A percentile compares a stretch with the other conserved stretches of the same genome.
These are phyloP conservation scores for Chauna torquata DNA, from an alignment of 2,113 vertebrate genomes.

Conservation along the genomic window DNA sequence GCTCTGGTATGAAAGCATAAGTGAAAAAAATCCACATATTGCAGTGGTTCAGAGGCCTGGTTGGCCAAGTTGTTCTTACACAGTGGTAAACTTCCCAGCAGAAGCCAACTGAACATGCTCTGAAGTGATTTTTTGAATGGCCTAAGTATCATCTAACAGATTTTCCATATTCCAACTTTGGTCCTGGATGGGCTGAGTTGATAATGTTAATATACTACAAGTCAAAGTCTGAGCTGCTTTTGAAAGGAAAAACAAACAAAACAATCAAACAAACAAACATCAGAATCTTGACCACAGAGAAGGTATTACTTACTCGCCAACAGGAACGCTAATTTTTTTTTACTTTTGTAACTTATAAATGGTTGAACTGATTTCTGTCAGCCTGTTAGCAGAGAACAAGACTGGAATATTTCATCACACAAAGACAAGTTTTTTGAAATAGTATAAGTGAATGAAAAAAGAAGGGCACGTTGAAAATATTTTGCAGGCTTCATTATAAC, in stretches of 20 bases:
- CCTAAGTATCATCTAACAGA: background rate
- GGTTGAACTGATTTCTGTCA: background rate
- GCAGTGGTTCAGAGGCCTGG: background rate
- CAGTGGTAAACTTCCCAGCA: background rate
- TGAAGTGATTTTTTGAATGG: background rate
- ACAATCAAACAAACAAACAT: background rate
- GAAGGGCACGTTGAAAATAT: background rate
- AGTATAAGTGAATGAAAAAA: background rate
- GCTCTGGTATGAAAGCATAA: background rate
- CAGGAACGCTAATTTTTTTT: background rate
- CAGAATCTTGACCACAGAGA: background rate
- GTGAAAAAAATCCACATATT: background rate
- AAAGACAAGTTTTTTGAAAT: background rate
- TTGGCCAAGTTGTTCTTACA: background rate
- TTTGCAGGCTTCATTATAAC: background rate
- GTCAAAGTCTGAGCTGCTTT: background rate
- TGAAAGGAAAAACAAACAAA: background rate
- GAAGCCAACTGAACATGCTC: background rate
- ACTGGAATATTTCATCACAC: background rate
- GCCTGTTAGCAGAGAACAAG: background rate
- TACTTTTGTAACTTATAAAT: background rate
- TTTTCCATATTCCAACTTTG: background rate
- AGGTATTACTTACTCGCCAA: background rate
- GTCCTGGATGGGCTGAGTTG: background rate
- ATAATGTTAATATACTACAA: background rate